Evolutionary conservation across 2,113 vertebrate species (phyloP), one percentile per base, ranked within the genome.

Genomic region (Brachypteracias leptosomus): DNA sequence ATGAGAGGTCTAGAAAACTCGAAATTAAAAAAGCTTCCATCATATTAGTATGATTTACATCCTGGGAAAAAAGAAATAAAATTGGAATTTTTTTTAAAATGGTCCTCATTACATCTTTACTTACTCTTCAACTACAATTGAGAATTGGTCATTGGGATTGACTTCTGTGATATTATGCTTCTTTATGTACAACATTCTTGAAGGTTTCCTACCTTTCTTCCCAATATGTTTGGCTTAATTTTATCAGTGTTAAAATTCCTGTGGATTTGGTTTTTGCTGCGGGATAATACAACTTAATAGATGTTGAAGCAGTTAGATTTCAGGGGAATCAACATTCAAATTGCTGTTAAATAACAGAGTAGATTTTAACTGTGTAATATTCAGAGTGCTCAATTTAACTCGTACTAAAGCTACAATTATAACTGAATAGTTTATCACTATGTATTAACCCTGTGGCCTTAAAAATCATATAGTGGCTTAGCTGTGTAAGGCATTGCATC

Each of bases 361-460:
- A 44, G 40, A n/a, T 78, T 97, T 92, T 76, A 90, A 89, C 61
- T 84, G 71, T 46, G 51, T 90, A 54, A 65, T 95, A 83, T 91
- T 95, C 63, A 73, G 57, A 86, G 71, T 31, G 70, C 88, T 96
- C 67, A 84, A 66, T 95, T 92, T 92, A 96, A 91, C 84, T 94
- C 85, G 47, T 73, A 52, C 0, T 25, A 96, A 93, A 95, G 85
- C 89, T 88, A 7, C 94, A 93, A 95, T 96, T 97, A 96, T 80
- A 97, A 93, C 72, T 91, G 91, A 88, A 89, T 85, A 67, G 82
- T 92, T 95, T 97, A 96, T 97, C 95, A 88, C 89, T 95, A 70
- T 91, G 85, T 93, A 95, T 96, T 96, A 95, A 94, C 90, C 86
- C 94, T 66, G 52, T 94, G 95, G 92, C 94, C 90, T 93, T 76